phyloP scores from a whole-genome alignment of 2,797 vertebrate species.

The Hypotaenidia philippensis region DNA sequence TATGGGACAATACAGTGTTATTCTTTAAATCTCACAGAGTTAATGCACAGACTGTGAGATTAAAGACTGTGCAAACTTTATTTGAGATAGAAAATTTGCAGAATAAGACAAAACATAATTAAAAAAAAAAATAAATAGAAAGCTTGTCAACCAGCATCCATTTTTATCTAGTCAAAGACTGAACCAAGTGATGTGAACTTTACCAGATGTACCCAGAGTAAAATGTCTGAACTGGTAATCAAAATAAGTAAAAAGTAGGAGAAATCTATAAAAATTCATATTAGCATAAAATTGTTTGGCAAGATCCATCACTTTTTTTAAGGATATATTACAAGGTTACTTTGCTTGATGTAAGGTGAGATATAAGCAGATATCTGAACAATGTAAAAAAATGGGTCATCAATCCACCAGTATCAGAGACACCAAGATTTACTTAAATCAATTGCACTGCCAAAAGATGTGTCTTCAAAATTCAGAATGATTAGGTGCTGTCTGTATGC shows the following conservation, averaged over 20 bases:
- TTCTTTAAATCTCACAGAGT: not conserved
- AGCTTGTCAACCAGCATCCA: not conserved
- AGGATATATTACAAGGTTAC: not conserved
- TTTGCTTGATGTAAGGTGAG: not conserved
- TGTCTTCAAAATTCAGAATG: not conserved
- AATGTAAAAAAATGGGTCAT: not conserved
- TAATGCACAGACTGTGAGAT: not conserved
- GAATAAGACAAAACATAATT: not conserved
- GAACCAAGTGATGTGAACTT: not conserved
- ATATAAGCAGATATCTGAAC: not conserved
- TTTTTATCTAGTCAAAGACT: not conserved
- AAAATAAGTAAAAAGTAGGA: not conserved
- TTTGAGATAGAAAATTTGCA: not conserved
- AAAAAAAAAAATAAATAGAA: not conserved
- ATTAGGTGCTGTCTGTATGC: not conserved
- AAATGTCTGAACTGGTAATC: not conserved
- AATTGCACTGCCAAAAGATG: not conserved
- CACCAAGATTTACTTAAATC: not conserved
- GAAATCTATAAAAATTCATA: not conserved
- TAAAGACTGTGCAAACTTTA: not conserved
- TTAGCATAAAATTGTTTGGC: not conserved
- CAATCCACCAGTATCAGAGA: not conserved
- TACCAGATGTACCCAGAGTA: not conserved
- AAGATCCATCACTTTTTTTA: not conserved
- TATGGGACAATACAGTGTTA: not conserved